Percentiles rank a stretch among this genome's conserved stretches.
phyloP scores from a whole-genome alignment of 2,888 invertebrate species.

The Pilophorus perplexus region DNA sequence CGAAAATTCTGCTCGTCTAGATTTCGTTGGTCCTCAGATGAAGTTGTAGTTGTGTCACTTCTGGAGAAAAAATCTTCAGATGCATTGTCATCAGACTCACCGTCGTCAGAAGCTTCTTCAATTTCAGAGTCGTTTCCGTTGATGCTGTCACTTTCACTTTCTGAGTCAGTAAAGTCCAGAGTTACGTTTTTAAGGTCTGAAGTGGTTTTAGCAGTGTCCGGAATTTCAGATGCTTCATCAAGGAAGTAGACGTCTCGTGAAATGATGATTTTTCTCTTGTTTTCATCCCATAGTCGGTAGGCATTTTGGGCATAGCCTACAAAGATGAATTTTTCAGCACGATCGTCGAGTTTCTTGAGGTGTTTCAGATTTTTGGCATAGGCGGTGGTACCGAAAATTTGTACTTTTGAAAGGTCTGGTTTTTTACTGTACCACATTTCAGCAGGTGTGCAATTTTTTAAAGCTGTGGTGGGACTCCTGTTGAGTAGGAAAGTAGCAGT shows the following conservation, averaged over 20 bases:
- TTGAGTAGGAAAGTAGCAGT: constrained; percentile 49
- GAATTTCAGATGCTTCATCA: background rate
- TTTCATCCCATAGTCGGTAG: constrained; percentile 48
- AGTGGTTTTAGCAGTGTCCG: background rate
- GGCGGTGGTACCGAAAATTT: constrained; percentile 50
- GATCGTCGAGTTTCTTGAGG: constrained; percentile 49
- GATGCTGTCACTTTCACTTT: background rate
- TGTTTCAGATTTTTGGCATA: constrained; percentile 48
- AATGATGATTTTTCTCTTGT: constrained; percentile 42
- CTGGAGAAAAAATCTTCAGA: background rate
- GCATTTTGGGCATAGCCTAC: constrained; percentile 47
- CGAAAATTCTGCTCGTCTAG: no score
- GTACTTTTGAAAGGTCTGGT: constrained; percentile 49
- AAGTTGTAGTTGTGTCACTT: no score
- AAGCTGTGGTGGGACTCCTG: constrained; percentile 47
- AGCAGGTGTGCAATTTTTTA: constrained; percentile 47
- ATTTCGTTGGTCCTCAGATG: no score
- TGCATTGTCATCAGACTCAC: background rate
- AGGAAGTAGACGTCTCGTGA: constrained; percentile 13
- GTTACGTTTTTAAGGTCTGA: no score
- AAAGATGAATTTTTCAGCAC: constrained; percentile 49
- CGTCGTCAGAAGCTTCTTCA: background rate
- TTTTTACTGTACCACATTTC: constrained; percentile 49
- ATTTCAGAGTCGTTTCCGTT: background rate
- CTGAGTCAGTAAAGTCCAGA: background rate